These are phyloP conservation scores for Apostichopus leukothele DNA, from an alignment of 53 echinoderm and acorn worm genomes.

Conservation along the genomic window DNA sequence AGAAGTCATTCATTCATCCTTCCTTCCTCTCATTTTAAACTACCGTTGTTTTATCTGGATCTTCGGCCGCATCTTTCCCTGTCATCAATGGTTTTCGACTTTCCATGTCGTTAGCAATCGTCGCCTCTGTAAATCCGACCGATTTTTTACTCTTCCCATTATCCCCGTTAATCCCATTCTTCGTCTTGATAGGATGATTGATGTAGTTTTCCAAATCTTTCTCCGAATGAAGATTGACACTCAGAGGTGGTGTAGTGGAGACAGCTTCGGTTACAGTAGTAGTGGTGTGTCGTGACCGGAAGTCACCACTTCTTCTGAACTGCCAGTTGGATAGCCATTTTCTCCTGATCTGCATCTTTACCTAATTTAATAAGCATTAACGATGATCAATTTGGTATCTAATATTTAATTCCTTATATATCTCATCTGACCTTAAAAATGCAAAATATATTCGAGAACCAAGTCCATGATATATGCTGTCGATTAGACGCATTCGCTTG, in stretches of 20 bases:
- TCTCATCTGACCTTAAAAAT: neutral
- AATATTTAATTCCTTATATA: neutral
- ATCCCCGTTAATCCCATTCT: conserved; percentile 16
- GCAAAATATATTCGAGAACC: too few relatives aligned
- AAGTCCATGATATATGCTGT: too few relatives aligned
- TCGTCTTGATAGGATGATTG: conserved; percentile 5
- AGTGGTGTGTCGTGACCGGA: conserved; percentile 78
- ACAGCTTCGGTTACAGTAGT: conserved; percentile 82
- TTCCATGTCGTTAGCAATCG: conserved; percentile 15
- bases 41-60: conserved; percentile 36
- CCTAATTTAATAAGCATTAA: conserved; percentile 48
- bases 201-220: conserved; percentile 42
- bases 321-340: conserved; percentile 85
- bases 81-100: conserved; percentile 32
- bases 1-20: too few relatives aligned
- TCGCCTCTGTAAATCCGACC: conserved; percentile 25
- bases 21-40: neutral
- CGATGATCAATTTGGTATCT: neutral
- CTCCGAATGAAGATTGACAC: conserved; percentile 41
- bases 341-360: conserved; percentile 87
- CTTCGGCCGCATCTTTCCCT: neutral
- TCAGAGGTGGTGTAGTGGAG: conserved; percentile 62
- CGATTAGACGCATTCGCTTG: too few relatives aligned
- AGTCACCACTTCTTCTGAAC: conserved; percentile 78
- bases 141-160: conserved; percentile 36